Evolutionary conservation across 2,797 vertebrate genomes (phyloP), one percentile per base, ranked within the genome.

Genomic region (Tangara arthus): DNA sequence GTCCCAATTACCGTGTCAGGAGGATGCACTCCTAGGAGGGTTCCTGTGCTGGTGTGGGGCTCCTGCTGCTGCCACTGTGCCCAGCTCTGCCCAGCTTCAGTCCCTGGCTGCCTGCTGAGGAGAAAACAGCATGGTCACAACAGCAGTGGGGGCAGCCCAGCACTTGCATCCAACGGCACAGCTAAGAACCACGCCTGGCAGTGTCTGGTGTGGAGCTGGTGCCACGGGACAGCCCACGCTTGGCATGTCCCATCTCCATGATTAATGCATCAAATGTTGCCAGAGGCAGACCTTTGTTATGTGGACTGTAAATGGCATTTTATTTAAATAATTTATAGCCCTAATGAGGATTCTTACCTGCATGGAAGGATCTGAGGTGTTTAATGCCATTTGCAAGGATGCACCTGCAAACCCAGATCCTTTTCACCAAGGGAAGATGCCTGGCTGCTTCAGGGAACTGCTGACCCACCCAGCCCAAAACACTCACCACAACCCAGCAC

Each of bases 281-380:
- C 98, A 98, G 86, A 97, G 96, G 89, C 90, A 97, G 97, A 97
- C 96, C 95, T 98, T 98, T 97, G 97, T 97, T 98, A 97, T 88
- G 42, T 28, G 89, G 97, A 97, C 97, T 97, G 34, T 97, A 98
- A 78, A 55, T 44, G 9, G 30, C 27, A 42, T 98, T 98, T 98
- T 97, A 98, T 98, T 98, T 98, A 98, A 98, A 97, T 90, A 88
- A 97, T 98, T 98, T 98, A 95, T 97, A 98, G 98, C 96, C 94
- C 64, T 57, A 46, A 55, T 52, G 65, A 86, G 59, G 41, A 7
- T 75, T 81, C 76, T 78, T 60, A 53, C 46, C 44, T 73, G 70
- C 90, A 23, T 3, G 61, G 73, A 39, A 95, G 60, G 20, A 22
- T 39, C 5, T n/a, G 68, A 42, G 64, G 16, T 12, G n/a, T 39